Conservation (phyloP, 2,888 invertebrate genomes). For the Rhagonycha lutea region DNA sequence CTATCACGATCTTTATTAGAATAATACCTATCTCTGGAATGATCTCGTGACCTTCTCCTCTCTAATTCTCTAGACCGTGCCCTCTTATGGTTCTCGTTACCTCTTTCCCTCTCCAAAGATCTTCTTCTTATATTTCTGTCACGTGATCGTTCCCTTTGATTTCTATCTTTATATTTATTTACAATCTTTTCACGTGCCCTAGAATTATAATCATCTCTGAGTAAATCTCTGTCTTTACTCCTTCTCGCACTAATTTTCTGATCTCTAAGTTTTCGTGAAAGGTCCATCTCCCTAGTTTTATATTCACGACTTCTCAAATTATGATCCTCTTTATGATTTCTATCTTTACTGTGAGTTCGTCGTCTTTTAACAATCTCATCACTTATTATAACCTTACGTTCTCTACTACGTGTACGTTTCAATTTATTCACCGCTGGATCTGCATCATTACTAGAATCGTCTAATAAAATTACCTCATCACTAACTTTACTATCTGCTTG, state of each 20-base stretch:
- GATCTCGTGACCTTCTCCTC: conserved; percentile 18
- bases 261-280: conserved; percentile 15
- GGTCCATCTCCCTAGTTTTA: conserved; percentile 13
- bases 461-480: conserved; percentile 66
- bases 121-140: conserved; percentile 42
- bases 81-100: neutral
- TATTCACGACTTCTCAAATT: conserved; percentile 42
- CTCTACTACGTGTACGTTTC: conserved; percentile 53
- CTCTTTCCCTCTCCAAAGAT: conserved; percentile 13
- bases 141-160: conserved; percentile 47
- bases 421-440: conserved; percentile 36
- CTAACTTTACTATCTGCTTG: conserved; percentile 52
- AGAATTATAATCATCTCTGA: conserved; percentile 47
- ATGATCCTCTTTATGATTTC: conserved; percentile 43
- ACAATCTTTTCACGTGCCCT: conserved; percentile 42
- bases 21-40: conserved; percentile 44
- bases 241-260: conserved; percentile 15
- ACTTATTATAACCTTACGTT: conserved; percentile 51
- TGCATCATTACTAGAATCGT: conserved; percentile 66
- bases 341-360: conserved; percentile 26
- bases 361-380: conserved; percentile 32
- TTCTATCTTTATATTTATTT: conserved; percentile 36
- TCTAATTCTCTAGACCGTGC: conserved; percentile 47
- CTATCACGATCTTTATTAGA: conserved; percentile 46
- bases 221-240: conserved; percentile 19